Evolutionary conservation across 2,797 vertebrate genomes (phyloP).

Genomic region (Tokudaia tokunoshimensis): DNA sequence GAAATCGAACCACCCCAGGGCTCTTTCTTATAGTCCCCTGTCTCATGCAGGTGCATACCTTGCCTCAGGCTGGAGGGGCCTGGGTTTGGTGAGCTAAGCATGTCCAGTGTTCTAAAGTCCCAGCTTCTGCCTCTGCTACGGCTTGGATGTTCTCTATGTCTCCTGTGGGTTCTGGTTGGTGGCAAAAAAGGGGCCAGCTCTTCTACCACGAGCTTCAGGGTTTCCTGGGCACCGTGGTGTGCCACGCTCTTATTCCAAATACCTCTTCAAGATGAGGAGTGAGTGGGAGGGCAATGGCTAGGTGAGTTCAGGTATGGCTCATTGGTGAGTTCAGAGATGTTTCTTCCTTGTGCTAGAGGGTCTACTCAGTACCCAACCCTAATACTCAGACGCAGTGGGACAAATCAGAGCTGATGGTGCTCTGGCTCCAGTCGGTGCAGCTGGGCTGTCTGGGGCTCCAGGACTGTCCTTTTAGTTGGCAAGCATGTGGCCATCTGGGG

Average conservation of each 20-base stretch:
- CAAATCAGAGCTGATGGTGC: background rate
- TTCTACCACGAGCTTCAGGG: fast-evolving
- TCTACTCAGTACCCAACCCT: fast-evolving
- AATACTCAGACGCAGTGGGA: fast-evolving
- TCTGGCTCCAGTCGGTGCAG: too few relatives aligned
- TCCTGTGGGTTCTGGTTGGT: background rate
- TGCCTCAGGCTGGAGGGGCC: background rate
- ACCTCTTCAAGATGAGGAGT: background rate
- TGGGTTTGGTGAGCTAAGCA: background rate
- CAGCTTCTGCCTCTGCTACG: background rate
- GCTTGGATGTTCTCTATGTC: background rate
- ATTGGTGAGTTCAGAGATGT: background rate
- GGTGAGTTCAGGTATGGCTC: fast-evolving
- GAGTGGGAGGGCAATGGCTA: background rate
- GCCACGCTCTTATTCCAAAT: background rate
- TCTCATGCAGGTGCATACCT: background rate
- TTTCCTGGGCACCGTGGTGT: fast-evolving
- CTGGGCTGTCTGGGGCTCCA: fast-evolving
- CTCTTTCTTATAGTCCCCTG: background rate
- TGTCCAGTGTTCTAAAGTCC: background rate
- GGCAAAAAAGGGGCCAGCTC: background rate
- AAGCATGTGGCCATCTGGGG: background rate
- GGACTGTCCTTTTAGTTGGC: background rate
- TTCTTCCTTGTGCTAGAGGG: fast-evolving
- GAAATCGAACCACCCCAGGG: fast-evolving